Conservation (phyloP, 1,140 invertebrate genomes). For the Kradibia gibbosae region DNA sequence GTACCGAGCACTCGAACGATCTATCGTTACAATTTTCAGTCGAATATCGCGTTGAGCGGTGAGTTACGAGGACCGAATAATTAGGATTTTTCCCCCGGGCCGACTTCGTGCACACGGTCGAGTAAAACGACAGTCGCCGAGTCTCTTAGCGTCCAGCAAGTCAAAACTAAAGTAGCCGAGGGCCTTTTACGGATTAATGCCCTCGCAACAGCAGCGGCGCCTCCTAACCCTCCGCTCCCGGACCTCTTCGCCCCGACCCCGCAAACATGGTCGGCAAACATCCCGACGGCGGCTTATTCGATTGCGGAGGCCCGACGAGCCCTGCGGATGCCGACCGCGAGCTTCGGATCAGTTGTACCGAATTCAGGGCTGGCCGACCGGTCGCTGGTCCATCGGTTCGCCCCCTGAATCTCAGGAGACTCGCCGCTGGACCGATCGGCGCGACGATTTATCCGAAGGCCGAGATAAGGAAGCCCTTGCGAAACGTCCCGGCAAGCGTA, state of each 20-base stretch:
- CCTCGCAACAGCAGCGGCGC: neutral
- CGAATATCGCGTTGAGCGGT: too few relatives aligned
- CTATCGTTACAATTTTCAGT: too few relatives aligned
- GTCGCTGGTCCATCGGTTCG: constrained; percentile 37
- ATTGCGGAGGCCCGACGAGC: constrained; percentile 62
- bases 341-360: constrained; percentile 68
- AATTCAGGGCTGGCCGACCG: constrained; percentile 58
- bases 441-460: too few relatives aligned
- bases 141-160: neutral
- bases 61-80: too few relatives aligned
- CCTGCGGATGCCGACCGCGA: constrained; percentile 57
- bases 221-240: neutral
- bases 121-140: neutral
- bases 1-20: too few relatives aligned
- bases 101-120: neutral
- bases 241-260: neutral
- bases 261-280: constrained; percentile 63
- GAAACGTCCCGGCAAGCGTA: too few relatives aligned
- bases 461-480: too few relatives aligned
- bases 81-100: too few relatives aligned
- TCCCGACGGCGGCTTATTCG: constrained; percentile 62
- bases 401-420: constrained; percentile 12
- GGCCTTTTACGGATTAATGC: constrained; percentile 32
- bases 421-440: neutral
- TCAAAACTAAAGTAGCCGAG: constrained; percentile 11